A percentile compares a stretch with the other conserved stretches of the same genome.
phyloP scores from a whole-genome alignment of 2,113 vertebrate species.

The Tachysurus vachellii region DNA sequence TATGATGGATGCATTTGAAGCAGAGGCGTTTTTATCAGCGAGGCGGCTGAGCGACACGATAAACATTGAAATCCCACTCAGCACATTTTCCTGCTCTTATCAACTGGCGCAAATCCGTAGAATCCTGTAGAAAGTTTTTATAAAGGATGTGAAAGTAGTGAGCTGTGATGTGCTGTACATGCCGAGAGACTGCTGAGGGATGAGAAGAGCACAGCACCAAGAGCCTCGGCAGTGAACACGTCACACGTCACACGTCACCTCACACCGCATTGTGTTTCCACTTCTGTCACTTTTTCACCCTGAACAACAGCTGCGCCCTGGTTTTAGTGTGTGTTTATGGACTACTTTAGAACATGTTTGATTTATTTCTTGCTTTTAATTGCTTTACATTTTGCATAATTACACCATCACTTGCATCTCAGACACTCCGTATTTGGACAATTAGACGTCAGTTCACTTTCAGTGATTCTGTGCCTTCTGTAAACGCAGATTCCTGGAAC shows the following conservation, averaged over 20 bases:
- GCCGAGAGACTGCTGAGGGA: not conserved
- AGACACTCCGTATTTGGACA: not conserved
- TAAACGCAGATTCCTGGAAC: not conserved
- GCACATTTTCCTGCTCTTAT: slow-evolving; percentile 40
- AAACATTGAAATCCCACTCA: slow-evolving; percentile 39
- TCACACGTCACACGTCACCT: no score
- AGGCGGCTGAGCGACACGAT: slow-evolving; percentile 18
- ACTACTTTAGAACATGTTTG: not conserved
- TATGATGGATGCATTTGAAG: slow-evolving; percentile 29
- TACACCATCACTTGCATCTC: not conserved
- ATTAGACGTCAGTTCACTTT: not conserved
- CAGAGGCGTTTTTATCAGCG: slow-evolving; percentile 36
- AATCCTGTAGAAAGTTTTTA: slow-evolving; percentile 4
- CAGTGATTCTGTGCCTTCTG: not conserved
- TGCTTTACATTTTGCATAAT: not conserved
- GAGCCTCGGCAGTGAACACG: not conserved
- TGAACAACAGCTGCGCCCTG: no score
- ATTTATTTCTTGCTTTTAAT: not conserved
- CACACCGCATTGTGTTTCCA: no score
- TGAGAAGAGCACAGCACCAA: not conserved
- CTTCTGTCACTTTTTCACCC: not conserved
- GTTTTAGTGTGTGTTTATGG: no score
- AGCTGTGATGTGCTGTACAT: not conserved
- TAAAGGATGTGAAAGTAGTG: slow-evolving; percentile 33
- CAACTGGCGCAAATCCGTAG: slow-evolving; percentile 23